Percentiles rank a stretch among this genome's conserved stretches.
Conservation (phyloP, 2,113 vertebrate species). For the Geococcyx californianus region DNA sequence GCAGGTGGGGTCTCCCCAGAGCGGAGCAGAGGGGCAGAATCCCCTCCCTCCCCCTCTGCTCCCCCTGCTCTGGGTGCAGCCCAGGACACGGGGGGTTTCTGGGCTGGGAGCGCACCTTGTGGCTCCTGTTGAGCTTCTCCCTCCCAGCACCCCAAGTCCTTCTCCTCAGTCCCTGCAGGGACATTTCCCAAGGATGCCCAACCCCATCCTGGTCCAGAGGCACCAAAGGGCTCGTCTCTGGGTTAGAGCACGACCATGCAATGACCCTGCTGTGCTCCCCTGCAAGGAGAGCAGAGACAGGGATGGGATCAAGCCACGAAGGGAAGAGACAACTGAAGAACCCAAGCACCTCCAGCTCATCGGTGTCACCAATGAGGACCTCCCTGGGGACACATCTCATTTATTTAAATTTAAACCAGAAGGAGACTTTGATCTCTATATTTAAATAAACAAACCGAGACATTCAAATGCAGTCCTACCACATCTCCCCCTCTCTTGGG, state of each 20-base stretch:
- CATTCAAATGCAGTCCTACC: not conserved
- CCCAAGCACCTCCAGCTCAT: not conserved
- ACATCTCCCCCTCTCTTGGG: not conserved
- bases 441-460: conserved; percentile 7
- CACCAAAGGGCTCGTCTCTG: not conserved
- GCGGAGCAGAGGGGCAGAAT: too few species aligned
- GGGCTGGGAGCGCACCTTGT: too few species aligned
- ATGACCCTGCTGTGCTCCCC: not conserved
- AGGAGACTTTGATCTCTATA: not conserved
- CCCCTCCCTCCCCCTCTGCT: too few species aligned
- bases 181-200: too few species aligned
- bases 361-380: not conserved
- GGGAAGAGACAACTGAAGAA: not conserved
- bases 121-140: too few species aligned
- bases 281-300: not conserved
- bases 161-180: not conserved
- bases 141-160: too few species aligned
- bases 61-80: too few species aligned
- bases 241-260: accelerated
- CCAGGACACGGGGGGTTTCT: too few species aligned
- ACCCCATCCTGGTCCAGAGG: not conserved
- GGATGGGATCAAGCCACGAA: not conserved
- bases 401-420: not conserved
- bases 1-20: too few species aligned
- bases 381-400: too few species aligned